Percentiles rank a stretch among this genome's conserved stretches.
Conservation (phyloP, 1,140 invertebrate genomes). For the Atta cephalotes region DNA sequence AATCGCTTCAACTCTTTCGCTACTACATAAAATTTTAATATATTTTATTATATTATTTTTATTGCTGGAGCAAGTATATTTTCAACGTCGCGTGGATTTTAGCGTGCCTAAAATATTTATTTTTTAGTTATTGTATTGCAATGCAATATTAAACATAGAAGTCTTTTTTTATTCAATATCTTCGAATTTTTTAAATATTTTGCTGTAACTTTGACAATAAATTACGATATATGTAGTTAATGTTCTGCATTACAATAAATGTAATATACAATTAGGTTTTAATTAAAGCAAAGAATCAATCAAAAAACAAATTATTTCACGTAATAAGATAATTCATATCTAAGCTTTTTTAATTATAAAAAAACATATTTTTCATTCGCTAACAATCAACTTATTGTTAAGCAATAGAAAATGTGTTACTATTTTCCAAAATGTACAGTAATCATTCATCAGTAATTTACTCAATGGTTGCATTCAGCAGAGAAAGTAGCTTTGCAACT, state of each 20-base stretch:
- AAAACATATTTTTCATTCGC: conserved; percentile 2
- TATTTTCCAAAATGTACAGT: too few relatives aligned
- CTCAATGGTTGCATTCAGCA: background rate
- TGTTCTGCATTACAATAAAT: background rate
- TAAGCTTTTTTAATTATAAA: conserved; percentile 4
- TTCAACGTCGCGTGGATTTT: background rate
- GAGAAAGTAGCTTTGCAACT: too few relatives aligned
- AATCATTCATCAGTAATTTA: background rate
- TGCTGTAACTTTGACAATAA: background rate
- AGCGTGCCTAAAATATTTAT: background rate
- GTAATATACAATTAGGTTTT: background rate
- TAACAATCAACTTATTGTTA: conserved; percentile 32
- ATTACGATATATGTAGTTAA: background rate
- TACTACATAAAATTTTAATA: background rate
- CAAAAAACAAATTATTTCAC: background rate
- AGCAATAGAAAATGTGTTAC: background rate
- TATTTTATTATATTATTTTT: background rate
- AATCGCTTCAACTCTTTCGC: background rate
- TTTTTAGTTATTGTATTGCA: conserved; percentile 7
- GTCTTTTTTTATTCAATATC: background rate
- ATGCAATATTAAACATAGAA: background rate
- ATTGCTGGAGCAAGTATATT: background rate
- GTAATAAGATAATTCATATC: background rate
- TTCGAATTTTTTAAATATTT: background rate
- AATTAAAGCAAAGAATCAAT: background rate